Percentiles rank a stretch among this genome's conserved stretches.
Evolutionary conservation across 2,113 vertebrate species (phyloP).

Genomic region (Ahaetulla prasina): DNA sequence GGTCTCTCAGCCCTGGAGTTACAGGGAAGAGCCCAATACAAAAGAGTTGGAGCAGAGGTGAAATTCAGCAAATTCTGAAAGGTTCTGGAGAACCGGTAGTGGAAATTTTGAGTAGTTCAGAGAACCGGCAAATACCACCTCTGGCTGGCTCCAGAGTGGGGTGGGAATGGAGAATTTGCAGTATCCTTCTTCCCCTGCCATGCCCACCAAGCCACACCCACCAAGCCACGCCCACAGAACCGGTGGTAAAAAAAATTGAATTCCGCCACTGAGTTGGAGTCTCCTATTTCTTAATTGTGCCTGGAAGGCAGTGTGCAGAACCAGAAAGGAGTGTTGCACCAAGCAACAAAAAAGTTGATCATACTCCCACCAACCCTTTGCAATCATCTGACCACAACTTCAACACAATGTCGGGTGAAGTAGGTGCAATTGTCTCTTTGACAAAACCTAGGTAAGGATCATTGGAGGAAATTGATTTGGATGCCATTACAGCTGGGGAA

Average conservation of each 20-base stretch:
- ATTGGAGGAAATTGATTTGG: not conserved
- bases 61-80: too few relatives aligned
- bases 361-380: not conserved
- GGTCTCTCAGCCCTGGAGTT: not conserved
- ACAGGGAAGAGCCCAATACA: not conserved
- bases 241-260: too few relatives aligned
- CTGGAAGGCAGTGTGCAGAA: not conserved
- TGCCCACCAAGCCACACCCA: too few relatives aligned
- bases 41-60: not conserved
- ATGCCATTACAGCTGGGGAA: not conserved
- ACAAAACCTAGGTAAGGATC: not conserved
- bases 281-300: not conserved
- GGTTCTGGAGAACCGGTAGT: too few relatives aligned
- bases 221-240: too few relatives aligned
- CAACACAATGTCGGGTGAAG: not conserved
- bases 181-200: too few relatives aligned
- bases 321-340: not conserved
- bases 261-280: not conserved
- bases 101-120: too few relatives aligned
- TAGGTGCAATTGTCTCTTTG: not conserved
- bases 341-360: not conserved
- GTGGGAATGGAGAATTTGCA: too few relatives aligned
- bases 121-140: too few relatives aligned
- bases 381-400: not conserved
- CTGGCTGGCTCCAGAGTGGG: too few relatives aligned